Evolutionary conservation across 2,888 invertebrate species (phyloP), one percentile per base, ranked within the genome.

Genomic region (Scotopteryx bipunctaria): DNA sequence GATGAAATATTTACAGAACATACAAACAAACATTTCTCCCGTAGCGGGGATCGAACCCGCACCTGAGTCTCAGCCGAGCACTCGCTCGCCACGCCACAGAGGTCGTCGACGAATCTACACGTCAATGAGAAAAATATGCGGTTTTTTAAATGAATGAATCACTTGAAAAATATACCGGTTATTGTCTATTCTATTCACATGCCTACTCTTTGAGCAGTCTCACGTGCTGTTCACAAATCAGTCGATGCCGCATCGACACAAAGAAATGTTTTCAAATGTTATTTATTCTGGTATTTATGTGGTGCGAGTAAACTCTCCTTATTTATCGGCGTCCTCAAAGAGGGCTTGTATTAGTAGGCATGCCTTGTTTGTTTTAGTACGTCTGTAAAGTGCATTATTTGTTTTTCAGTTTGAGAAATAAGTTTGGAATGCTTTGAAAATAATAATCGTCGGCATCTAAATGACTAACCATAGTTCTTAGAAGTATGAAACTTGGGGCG

Each of bases 171-270:
- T n/a, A n/a, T n/a, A n/a, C n/a, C n/a, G n/a, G n/a, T n/a, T n/a
- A n/a, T 17, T 41, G 43, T 5, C 37, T 5, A 1, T 1, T 55
- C 55, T 54, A 15, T 43, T 6, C 40, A 36, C 15, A 23, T 8
- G n/a, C 5, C 31, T 55, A 53, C 8, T 61, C 59, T 61, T 15
- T 61, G 58, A 14, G 25, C 47, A 63, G 50, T 58, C 58, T 57
- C 55, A 51, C 52, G 57, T 56, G 56, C 48, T 69, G 81, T 82
- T 81, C 84, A 88, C 87, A 88, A 87, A 87, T 88, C 87, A 86
- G 85, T 86, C 81, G 77, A 76, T 75, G 66, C 66, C 64, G 75
- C 77, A 81, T 85, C 81, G 80, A 84, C 81, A 65, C 66, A 86
- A 84, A 84, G 81, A 80, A 83, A 80, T 82, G 80, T 75, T 64